Percentiles rank a stretch among this genome's conserved stretches.
Conservation (phyloP, 1,140 invertebrate species). For the Portunus trituberculatus region DNA sequence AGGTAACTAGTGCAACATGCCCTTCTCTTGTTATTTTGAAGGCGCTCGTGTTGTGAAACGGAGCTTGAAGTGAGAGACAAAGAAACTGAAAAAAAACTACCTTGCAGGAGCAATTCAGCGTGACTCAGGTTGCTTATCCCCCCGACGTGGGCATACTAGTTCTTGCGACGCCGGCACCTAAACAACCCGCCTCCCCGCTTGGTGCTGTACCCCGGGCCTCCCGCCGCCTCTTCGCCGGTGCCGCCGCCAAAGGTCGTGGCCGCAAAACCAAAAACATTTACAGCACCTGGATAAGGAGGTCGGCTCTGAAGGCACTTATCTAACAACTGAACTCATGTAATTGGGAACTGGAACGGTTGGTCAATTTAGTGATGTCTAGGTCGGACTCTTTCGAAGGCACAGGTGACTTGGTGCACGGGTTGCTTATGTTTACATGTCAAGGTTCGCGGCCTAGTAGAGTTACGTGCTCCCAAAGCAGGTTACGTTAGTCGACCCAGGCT, state of each 20-base stretch:
- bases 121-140: not conserved
- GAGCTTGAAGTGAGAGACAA: not conserved
- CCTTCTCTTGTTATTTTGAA: not conserved
- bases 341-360: not conserved
- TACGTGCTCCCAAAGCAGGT: not conserved
- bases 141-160: not conserved
- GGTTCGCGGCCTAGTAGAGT: not conserved
- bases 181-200: not conserved
- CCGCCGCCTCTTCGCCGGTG: not conserved
- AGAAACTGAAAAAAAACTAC: not conserved
- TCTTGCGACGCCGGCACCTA: not conserved
- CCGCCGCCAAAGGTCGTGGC: not conserved
- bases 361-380: not conserved
- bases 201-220: not conserved
- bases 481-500: not conserved
- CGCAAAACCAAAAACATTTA: not conserved
- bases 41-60: not conserved
- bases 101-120: not conserved
- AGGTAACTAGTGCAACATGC: no score
- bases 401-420: not conserved
- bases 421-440: not conserved
- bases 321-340: slow-evolving; percentile 2
- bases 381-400: not conserved
- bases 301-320: not conserved
- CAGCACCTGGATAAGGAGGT: not conserved